A percentile compares a stretch with the other conserved stretches of the same genome.
These are phyloP conservation scores for Falco rusticolus DNA, from an alignment of 2,797 vertebrate genomes.

Conservation along the genomic window DNA sequence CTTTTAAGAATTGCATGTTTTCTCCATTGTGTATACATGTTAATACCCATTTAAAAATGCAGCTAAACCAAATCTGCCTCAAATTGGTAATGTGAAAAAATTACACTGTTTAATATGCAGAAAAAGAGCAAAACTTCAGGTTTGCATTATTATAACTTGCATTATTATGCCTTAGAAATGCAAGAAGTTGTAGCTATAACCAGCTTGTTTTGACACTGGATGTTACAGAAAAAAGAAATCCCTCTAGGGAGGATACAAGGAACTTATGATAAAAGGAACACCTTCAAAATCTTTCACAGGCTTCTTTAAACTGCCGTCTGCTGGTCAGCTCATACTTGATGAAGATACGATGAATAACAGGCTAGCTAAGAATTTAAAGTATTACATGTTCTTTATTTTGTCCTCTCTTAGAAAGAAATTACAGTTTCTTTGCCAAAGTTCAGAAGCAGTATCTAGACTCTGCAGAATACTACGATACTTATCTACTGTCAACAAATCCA, in stretches of 20 bases:
- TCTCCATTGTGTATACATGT: slow-evolving; percentile 58
- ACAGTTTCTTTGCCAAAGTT: slow-evolving; percentile 6
- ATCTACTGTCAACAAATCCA: slow-evolving; percentile 14
- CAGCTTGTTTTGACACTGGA: slow-evolving; percentile 50
- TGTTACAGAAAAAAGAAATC: slow-evolving; percentile 62
- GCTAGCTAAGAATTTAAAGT: neutral
- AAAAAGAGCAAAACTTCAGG: slow-evolving; percentile 45
- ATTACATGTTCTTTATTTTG: slow-evolving; percentile 29
- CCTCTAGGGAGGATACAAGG: slow-evolving; percentile 37
- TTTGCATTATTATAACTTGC: slow-evolving; percentile 19
- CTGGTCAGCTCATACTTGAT: slow-evolving; percentile 37
- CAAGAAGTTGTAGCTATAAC: slow-evolving; percentile 29
- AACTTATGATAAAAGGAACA: neutral
- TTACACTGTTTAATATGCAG: neutral
- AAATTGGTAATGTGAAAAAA: slow-evolving; percentile 13
- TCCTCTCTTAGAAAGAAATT: neutral
- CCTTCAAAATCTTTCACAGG: neutral
- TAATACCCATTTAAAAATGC: slow-evolving; percentile 48
- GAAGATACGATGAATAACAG: neutral
- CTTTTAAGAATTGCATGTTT: slow-evolving; percentile 66
- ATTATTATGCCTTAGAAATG: slow-evolving; percentile 25
- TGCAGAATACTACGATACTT: neutral
- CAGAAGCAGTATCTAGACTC: neutral
- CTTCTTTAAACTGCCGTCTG: slow-evolving; percentile 58
- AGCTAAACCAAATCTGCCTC: slow-evolving; percentile 53